Evolutionary conservation across 2,113 vertebrate genomes (phyloP), one percentile per base, ranked within the genome.

Genomic region (Percopsis transmontana): DNA sequence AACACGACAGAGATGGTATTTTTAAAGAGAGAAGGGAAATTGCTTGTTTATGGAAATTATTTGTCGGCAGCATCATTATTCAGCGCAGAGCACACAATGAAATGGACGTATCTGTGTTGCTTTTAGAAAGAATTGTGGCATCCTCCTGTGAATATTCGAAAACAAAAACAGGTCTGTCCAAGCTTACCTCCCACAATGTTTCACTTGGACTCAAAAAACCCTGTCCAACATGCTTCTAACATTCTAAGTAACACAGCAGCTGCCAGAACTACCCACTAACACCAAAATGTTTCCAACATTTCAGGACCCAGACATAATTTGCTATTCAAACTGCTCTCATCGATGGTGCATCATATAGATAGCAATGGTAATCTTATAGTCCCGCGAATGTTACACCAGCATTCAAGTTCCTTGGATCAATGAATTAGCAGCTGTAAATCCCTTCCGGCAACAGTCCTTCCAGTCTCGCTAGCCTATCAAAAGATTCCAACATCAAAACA

Each of bases 211-310:
- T 75, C 33, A 69, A 68, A 56, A 20, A 10, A 59, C 47, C 39
- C 56, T 56, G 33, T 20, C 47, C 51, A 50, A 55, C 61, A 65
- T 19, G 39, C 70, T 58, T 47, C 39, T 24, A 74, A 58, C 61
- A 62, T 44, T 39, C 23, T 5, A 58, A 38, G 56, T 38, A 59
- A 47, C 42, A 16, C 24, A 27, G 18, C 27, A 65, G 55, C 66
- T 80, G 72, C 60, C 72, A 78, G 57, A 58, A 55, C 20, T 20
- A 53, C 24, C 45, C 71, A 70, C 76, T 54, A 42, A 70, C 71
- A 72, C 65, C 19, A 23, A 6, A 12, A 42, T 53, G n/a, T 41
- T 68, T 24, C 51, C 64, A 62, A 15, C 64, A n/a, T 51, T 11
- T 41, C 44, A 5, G 13, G 24, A 62, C 41, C 23, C 3, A 1